Conservation (phyloP, 2,797 vertebrate genomes). For the Odontamblyopus lacepedii region DNA sequence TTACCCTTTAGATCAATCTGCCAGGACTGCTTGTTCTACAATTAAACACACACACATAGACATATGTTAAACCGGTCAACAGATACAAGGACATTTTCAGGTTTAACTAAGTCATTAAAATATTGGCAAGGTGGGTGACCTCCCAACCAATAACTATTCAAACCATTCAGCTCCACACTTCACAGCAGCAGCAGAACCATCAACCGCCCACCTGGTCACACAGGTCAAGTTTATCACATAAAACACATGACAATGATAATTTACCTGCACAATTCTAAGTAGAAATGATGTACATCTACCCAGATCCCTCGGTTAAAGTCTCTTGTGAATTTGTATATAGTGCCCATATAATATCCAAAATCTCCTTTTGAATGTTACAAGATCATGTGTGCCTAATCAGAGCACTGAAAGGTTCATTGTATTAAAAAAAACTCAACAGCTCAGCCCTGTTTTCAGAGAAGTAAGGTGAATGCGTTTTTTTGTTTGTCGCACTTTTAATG, state of each 20-base stretch:
- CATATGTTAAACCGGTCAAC: constrained; percentile 12
- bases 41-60: constrained; percentile 12
- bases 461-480: constrained; percentile 15
- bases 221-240: neutral
- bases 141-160: too few species aligned
- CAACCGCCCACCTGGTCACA: neutral
- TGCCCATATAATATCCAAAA: neutral
- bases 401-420: neutral
- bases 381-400: neutral
- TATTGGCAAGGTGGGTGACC: too few species aligned
- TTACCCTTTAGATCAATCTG: constrained; percentile 82
- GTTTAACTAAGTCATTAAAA: too few species aligned
- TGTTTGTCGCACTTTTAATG: constrained; percentile 47
- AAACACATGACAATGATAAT: neutral
- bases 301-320: neutral
- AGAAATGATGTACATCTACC: too few species aligned
- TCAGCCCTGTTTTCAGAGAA: constrained; percentile 37
- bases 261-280: neutral
- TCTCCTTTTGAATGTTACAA: neutral
- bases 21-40: constrained; percentile 74
- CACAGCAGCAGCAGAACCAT: neutral
- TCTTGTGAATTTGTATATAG: neutral
- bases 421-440: constrained; percentile 17
- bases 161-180: neutral
- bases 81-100: constrained; percentile 14